phyloP scores from a whole-genome alignment of 2,888 invertebrate genomes.

The Ennomos quercinarius region DNA sequence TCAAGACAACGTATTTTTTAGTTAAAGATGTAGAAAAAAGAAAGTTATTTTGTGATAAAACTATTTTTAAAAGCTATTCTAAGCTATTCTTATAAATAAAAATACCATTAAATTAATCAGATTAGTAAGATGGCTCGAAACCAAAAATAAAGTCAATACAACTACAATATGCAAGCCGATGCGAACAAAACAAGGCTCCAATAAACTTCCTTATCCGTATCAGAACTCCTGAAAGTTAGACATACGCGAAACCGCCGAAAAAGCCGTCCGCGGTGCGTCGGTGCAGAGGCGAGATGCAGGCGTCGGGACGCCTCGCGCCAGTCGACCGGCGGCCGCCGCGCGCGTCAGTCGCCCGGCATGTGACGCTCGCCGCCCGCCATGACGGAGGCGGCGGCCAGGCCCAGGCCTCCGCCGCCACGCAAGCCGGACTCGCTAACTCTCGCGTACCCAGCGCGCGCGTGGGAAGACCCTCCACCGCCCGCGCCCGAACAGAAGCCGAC shows the following conservation, averaged over 20 bases:
- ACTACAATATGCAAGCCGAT: constrained; percentile 2
- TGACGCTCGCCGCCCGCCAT: constrained; percentile 69
- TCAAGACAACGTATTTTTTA: background rate
- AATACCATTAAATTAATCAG: no score
- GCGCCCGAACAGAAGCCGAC: constrained; percentile 67
- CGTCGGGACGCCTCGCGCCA: constrained; percentile 60
- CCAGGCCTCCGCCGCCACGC: constrained; percentile 82
- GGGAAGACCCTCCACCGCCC: constrained; percentile 82
- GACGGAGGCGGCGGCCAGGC: constrained; percentile 81
- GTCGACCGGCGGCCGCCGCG: constrained; percentile 68
- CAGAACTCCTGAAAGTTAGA: constrained; percentile 19
- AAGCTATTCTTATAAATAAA: no score
- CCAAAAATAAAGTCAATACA: background rate
- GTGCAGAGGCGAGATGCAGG: constrained; percentile 42
- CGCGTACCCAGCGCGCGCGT: constrained; percentile 59
- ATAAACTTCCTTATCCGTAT: constrained; percentile 23
- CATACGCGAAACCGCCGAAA: constrained; percentile 12
- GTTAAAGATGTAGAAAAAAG: no score
- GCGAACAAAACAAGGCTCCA: constrained; percentile 22
- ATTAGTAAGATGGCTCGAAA: no score
- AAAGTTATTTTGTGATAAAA: no score
- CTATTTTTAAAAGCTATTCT: no score
- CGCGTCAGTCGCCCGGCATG: constrained; percentile 71
- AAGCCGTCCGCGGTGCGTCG: constrained; percentile 47
- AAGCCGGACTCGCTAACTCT: constrained; percentile 77